phyloP scores from a whole-genome alignment of 1,140 invertebrate species.

The Apis mellifera region Amel_HAv3.1 CM009941.2:12445501-12446000 shows the following conservation, averaged over 20 bases:
- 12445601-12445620: slow-evolving; percentile 51
- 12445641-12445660: slow-evolving; percentile 8
- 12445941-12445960: slow-evolving; percentile 20
- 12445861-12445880: slow-evolving; percentile 26
- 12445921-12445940: slow-evolving; percentile 18
- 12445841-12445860: slow-evolving; percentile 55
- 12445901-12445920: slow-evolving; percentile 37
- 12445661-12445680: slow-evolving; percentile 26
- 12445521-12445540: slow-evolving; percentile 58
- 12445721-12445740: slow-evolving; percentile 23
- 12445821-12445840: slow-evolving; percentile 28
- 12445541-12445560: slow-evolving; percentile 38
- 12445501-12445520: slow-evolving; percentile 75
- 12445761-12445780: slow-evolving; percentile 9
- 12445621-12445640: slow-evolving; percentile 52
- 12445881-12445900: slow-evolving; percentile 41
- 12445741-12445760: slow-evolving; percentile 12
- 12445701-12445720: slow-evolving; percentile 13
- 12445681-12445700: slow-evolving; percentile 4
- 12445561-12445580: slow-evolving; percentile 55
- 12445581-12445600: slow-evolving; percentile 61
- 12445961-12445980: slow-evolving; percentile 7
- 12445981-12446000: slow-evolving; percentile 33
- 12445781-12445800: slow-evolving; percentile 53
- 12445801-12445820: slow-evolving; percentile 36